phyloP scores from a whole-genome alignment of 2,797 vertebrate species.

The Zalophus californianus region DNA sequence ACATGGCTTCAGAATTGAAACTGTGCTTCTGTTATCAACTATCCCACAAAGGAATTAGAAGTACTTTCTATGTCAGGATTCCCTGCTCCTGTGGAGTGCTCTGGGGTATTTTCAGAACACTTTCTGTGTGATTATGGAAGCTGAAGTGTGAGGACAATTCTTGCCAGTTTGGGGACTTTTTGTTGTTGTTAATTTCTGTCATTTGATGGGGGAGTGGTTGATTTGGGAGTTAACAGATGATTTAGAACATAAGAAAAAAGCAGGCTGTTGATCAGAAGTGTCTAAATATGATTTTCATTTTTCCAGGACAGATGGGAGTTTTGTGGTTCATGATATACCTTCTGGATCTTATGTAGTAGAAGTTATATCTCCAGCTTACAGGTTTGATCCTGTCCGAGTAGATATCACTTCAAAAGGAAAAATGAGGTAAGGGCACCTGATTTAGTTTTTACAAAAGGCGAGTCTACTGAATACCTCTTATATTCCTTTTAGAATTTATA shows the following conservation, averaged over 20 bases:
- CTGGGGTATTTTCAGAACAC: neutral
- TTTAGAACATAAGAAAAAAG: constrained; percentile 41
- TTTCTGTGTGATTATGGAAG: neutral
- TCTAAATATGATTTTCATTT: constrained; percentile 75
- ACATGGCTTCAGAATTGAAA: neutral
- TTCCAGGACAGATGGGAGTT: constrained; percentile 97
- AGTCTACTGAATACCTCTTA: neutral
- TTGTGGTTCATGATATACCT: constrained; percentile 97
- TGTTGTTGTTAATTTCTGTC: neutral
- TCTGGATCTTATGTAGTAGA: constrained; percentile 98
- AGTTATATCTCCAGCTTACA: constrained; percentile 94
- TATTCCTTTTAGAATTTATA: constrained; percentile 39
- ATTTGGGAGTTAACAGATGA: neutral
- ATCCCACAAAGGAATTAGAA: neutral
- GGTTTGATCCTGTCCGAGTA: constrained; percentile 96
- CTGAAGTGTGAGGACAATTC: neutral
- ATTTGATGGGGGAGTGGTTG: neutral
- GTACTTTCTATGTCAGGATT: neutral
- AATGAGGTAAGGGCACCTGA: constrained; percentile 94
- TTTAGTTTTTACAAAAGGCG: constrained; percentile 54
- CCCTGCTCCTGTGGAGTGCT: neutral
- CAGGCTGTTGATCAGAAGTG: constrained; percentile 26
- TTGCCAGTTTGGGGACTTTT: neutral
- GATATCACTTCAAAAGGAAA: constrained; percentile 99
- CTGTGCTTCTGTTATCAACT: neutral